Conservation (phyloP, 2,797 vertebrate genomes). For the Malurus leucopterus region DNA sequence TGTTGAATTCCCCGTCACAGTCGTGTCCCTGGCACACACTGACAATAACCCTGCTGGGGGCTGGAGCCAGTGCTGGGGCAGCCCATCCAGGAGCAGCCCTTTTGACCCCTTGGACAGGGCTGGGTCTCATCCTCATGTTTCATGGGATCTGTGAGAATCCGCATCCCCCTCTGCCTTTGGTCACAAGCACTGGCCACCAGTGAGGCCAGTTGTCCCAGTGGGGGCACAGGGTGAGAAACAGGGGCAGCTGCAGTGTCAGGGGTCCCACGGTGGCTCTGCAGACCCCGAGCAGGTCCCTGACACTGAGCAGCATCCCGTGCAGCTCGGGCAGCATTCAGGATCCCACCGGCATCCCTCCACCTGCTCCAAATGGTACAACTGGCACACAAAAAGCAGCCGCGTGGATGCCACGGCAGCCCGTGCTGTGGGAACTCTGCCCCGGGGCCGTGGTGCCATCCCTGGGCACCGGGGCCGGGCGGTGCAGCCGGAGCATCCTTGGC, state of each 20-base stretch:
- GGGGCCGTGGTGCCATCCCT: rapidly evolving
- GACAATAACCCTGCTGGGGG: background rate
- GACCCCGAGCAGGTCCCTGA: background rate
- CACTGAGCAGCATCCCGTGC: background rate
- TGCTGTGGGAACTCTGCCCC: background rate
- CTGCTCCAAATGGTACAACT: background rate
- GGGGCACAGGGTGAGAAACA: background rate
- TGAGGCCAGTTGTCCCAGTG: rapidly evolving
- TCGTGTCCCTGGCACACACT: background rate
- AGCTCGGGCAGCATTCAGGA: rapidly evolving
- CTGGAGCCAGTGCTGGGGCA: background rate
- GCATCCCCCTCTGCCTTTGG: background rate
- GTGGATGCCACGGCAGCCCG: background rate
- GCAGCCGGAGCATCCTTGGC: background rate
- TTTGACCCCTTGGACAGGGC: rapidly evolving
- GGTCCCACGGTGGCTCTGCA: background rate
- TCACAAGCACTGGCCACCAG: rapidly evolving
- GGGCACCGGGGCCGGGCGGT: rapidly evolving
- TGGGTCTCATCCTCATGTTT: background rate
- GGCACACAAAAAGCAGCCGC: background rate
- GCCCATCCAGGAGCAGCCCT: background rate
- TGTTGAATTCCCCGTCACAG: background rate
- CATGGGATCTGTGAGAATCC: background rate
- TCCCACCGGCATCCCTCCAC: background rate
- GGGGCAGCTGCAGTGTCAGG: background rate